phyloP scores from a whole-genome alignment of 2,797 vertebrate genomes.

The Lagodon rhomboides region DNA sequence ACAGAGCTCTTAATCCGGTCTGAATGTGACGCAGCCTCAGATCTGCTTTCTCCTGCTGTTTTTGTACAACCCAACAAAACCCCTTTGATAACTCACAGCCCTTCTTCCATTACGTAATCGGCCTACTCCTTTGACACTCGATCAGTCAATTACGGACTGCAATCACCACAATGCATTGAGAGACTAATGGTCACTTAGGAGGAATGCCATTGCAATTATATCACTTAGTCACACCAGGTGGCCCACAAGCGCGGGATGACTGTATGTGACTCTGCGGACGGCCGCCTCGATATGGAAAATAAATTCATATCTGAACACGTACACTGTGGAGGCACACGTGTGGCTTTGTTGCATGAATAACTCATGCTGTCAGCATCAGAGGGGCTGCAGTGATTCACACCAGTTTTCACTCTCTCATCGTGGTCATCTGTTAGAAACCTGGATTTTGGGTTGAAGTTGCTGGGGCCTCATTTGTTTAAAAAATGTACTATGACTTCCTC shows the following conservation, averaged over 20 bases:
- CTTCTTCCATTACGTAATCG: conserved; percentile 82
- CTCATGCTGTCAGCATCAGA: conserved; percentile 46
- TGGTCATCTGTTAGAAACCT: conserved; percentile 55
- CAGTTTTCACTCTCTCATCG: conserved; percentile 56
- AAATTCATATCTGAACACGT: conserved; percentile 35
- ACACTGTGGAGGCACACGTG: conserved; percentile 31
- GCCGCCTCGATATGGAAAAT: conserved; percentile 37
- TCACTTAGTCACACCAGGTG: conserved; percentile 82
- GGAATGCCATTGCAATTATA: conserved; percentile 82
- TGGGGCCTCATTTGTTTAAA: conserved; percentile 45
- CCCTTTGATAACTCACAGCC: conserved; percentile 81
- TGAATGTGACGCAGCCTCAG: conserved; percentile 42
- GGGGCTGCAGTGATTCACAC: conserved; percentile 36
- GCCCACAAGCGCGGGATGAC: conserved; percentile 60
- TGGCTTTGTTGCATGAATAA: conserved; percentile 57
- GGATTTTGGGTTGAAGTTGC: conserved; percentile 29
- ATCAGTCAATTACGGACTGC: conserved; percentile 84
- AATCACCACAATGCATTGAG: conserved; percentile 82
- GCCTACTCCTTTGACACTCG: conserved; percentile 81
- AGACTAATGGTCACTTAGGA: conserved; percentile 83
- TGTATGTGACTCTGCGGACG: conserved; percentile 51
- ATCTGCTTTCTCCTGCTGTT: conserved; percentile 67
- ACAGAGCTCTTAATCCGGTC: conserved; percentile 52
- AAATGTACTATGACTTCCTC: conserved; percentile 18
- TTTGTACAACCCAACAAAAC: conserved; percentile 78